A percentile compares a stretch with the other conserved stretches of the same genome.
Evolutionary conservation across 92 coral and sea anemone genomes (phyloP).

Genomic region (Phenganax marumi): DNA sequence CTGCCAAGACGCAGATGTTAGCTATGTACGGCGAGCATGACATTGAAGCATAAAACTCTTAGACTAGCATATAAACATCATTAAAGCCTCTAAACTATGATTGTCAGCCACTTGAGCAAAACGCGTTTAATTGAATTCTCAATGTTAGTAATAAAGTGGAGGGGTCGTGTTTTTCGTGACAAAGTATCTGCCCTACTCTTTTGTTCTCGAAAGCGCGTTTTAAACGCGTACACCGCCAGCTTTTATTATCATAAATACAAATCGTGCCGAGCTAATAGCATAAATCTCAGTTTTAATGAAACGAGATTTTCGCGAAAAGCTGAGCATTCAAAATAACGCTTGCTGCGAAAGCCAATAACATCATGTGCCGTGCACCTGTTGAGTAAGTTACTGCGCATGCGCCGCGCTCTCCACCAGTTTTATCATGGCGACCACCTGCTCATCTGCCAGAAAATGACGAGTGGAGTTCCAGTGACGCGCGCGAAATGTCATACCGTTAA

Average conservation of each 20-base stretch:
- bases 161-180: too few species aligned
- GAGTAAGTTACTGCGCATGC: slow-evolving; percentile 7
- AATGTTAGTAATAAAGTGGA: too few species aligned
- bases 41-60: slow-evolving; percentile 23
- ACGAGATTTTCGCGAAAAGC: slow-evolving; percentile 35
- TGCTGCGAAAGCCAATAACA: slow-evolving; percentile 39
- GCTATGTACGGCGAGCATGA: background rate
- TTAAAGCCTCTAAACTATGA: slow-evolving; percentile 10
- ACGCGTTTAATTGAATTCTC: slow-evolving; percentile 11
- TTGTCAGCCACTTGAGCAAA: slow-evolving; percentile 2
- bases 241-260: background rate
- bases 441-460: slow-evolving; percentile 35
- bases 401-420: slow-evolving; percentile 31
- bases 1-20: slow-evolving; percentile 13
- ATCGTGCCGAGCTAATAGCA: background rate
- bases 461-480: background rate
- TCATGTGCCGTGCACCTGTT: slow-evolving; percentile 35
- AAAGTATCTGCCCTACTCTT: too few species aligned
- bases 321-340: slow-evolving; percentile 20
- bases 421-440: slow-evolving; percentile 41
- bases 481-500: slow-evolving; percentile 24
- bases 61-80: background rate
- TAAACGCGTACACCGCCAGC: background rate
- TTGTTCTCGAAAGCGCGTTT: too few species aligned
- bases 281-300: slow-evolving; percentile 39